Percentiles rank a stretch among this genome's conserved stretches.
Evolutionary conservation across 2,113 vertebrate genomes (phyloP).

Genomic region (Dromas ardeola): DNA sequence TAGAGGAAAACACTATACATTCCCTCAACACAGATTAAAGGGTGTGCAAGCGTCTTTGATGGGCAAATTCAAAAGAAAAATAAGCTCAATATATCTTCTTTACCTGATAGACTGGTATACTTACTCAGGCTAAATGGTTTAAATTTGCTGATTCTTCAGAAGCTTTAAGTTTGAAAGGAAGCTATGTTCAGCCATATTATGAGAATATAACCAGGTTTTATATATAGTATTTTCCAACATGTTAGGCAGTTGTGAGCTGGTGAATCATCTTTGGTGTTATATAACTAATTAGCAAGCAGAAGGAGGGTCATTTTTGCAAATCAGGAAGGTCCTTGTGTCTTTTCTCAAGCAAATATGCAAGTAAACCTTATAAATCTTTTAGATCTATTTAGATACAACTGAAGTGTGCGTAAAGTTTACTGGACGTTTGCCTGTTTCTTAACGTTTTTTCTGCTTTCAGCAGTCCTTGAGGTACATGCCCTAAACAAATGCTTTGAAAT

Average conservation of each 20-base stretch:
- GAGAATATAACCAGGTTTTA: background rate
- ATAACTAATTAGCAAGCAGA: background rate
- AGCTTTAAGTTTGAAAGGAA: background rate
- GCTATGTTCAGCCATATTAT: background rate
- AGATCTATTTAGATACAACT: background rate
- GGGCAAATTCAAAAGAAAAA: conserved; percentile 38
- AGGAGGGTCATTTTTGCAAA: background rate
- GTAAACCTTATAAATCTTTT: background rate
- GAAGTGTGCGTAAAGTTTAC: background rate
- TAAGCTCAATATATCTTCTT: background rate
- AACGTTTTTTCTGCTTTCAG: background rate
- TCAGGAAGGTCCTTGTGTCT: background rate
- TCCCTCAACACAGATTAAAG: background rate
- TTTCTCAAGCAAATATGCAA: background rate
- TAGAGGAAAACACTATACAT: background rate
- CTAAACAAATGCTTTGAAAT: background rate
- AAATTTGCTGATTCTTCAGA: conserved; percentile 10
- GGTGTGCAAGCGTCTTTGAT: background rate
- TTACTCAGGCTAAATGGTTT: conserved; percentile 5
- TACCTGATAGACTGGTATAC: background rate
- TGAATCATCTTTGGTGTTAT: background rate
- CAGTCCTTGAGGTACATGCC: background rate
- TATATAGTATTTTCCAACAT: background rate
- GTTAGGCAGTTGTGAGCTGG: background rate
- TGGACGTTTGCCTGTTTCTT: background rate